phyloP scores from a whole-genome alignment of 2,797 vertebrate species.

The Orientallactaga sibirica region DNA sequence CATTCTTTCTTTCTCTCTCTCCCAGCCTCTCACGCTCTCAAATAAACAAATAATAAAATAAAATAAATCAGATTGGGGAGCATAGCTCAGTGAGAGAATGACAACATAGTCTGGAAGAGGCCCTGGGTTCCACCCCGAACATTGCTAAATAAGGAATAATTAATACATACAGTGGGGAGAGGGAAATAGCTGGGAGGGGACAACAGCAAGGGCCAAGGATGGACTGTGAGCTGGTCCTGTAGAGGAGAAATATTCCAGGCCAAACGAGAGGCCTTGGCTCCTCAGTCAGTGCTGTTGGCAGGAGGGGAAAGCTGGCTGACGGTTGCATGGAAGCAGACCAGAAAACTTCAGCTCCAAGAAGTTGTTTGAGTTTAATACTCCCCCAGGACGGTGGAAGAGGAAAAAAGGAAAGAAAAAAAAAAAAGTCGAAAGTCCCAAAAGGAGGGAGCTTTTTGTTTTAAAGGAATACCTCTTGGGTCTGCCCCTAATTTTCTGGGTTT shows the following conservation, averaged over 20 bases:
- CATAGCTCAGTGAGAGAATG: not conserved
- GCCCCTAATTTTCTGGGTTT: constrained; percentile 81
- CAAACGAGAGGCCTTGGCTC: not conserved
- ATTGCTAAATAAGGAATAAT: too few species aligned
- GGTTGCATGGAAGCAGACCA: constrained; percentile 19
- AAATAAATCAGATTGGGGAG: not conserved
- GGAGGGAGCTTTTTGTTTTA: constrained; percentile 73
- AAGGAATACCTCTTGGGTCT: constrained; percentile 74
- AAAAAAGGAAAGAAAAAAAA: not conserved
- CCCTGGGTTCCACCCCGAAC: not conserved
- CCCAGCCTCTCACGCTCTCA: too few species aligned
- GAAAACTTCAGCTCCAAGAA: constrained; percentile 70
- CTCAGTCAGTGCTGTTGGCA: not conserved
- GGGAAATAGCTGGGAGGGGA: not conserved
- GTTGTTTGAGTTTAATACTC: constrained; percentile 55
- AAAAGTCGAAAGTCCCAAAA: constrained; percentile 48
- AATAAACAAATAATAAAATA: not conserved
- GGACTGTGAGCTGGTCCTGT: not conserved
- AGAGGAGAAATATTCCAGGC: not conserved
- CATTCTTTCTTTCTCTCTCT: too few species aligned
- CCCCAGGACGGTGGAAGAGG: constrained; percentile 54
- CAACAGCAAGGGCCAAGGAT: not conserved
- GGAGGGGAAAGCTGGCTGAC: not conserved
- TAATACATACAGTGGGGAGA: too few species aligned
- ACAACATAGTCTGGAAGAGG: too few species aligned